Base-by-base conservation (phyloP, 2,797 vertebrate genomes). In the Acrossocheilus fasciatus region DNA sequence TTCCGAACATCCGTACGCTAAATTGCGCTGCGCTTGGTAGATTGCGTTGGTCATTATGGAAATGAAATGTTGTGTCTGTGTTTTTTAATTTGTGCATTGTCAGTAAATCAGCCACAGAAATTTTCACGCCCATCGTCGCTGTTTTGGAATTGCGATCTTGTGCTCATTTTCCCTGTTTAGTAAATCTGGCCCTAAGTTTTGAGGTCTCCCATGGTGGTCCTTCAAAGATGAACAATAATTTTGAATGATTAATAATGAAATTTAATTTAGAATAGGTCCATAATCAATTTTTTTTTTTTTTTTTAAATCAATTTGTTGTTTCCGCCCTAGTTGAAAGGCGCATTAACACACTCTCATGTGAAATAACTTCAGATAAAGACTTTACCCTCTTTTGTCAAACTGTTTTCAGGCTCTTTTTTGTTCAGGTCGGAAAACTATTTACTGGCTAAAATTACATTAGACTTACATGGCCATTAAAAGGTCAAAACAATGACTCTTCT, bases 381-480 rank as follows among this genome's bases (percentile, higher is more conserved):
- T 34, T 47, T 23, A 2, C 18, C 52, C 2, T 23, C 18, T 57
- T 57, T 20, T 9, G 34, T 34, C 34, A 34, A 34, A 34, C 34
- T 34, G 52, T 57, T 57, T 20, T 57, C 18, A 23, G 52, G 6
- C 7, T 57, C 52, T 8, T 57, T 26, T 73, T 15, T 26, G 20
- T 14, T 72, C 23, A 45, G 6, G 41, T 2, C 39, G 41, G 39
- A 69, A 4, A 2, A 20, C 41, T 41, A 45, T 45, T 72, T n/a
- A 73, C 41, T 47, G n/a, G 14, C 47, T 47, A 6, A 73, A 45
- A 73, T 73, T 26, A 72, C 39, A 70, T 69, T 69, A 30, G 12
- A 66, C 15, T 34, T 66, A 26, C 20, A 43, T 72, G 69, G 23
- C 11, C 69, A 73, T 73, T 73, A 73, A 73, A 73, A 73, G 41